Evolutionary conservation across 2,888 invertebrate genomes (phyloP).

Genomic region (Odontothrips loti): DNA sequence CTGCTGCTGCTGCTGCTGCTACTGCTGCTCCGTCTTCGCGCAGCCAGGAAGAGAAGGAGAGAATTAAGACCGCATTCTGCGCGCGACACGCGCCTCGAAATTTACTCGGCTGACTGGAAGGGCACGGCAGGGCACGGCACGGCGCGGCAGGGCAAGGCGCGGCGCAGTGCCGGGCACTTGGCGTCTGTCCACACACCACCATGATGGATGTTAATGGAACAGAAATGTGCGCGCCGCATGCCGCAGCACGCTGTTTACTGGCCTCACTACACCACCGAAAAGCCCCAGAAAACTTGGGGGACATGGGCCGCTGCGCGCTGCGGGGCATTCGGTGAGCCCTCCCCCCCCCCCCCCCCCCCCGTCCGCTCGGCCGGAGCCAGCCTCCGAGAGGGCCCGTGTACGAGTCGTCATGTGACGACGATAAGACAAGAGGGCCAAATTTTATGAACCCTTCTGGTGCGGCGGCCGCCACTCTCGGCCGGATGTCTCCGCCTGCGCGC

Average conservation of each 20-base stretch:
- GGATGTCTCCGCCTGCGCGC: neutral
- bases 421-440: neutral
- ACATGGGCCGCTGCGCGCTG: neutral
- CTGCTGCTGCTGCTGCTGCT: neutral
- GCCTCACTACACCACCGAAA: neutral
- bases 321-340: no score
- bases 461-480: neutral
- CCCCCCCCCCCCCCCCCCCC: no score
- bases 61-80: no score
- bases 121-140: neutral
- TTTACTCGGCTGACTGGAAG: no score
- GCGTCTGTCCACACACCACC: conserved; percentile 12
- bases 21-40: neutral
- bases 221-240: neutral
- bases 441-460: neutral
- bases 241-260: neutral
- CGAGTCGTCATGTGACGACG: neutral
- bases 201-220: conserved; percentile 22
- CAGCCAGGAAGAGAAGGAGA: no score
- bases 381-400: no score
- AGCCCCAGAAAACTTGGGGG: neutral
- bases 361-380: no score
- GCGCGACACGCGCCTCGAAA: neutral
- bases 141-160: neutral
- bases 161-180: neutral